These are phyloP conservation scores for Acanthis flammea DNA, from an alignment of 2,797 vertebrate genomes.

Conservation along the genomic window DNA sequence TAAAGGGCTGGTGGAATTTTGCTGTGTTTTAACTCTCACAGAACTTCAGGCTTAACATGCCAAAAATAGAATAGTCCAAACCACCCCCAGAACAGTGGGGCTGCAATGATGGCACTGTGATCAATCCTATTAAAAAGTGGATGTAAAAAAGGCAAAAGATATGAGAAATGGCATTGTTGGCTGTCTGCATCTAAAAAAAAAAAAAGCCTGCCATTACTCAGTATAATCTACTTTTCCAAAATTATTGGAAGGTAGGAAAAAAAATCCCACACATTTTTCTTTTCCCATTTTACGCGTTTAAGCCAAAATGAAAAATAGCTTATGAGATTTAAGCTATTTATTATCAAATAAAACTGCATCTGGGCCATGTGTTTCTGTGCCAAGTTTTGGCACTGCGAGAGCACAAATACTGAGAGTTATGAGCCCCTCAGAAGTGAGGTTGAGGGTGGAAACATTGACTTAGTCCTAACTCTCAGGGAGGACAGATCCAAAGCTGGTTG, in stretches of 20 bases:
- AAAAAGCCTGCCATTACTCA: neutral
- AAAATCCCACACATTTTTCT: neutral
- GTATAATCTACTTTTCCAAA: neutral
- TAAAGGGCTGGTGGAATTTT: neutral
- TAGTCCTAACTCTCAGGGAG: neutral
- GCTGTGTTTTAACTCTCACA: neutral
- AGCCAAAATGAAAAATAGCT: neutral
- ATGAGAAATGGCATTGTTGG: neutral
- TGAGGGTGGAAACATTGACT: constrained; percentile 29
- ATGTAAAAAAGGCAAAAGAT: neutral
- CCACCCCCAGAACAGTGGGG: neutral
- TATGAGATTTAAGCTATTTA: constrained; percentile 47
- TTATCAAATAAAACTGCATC: constrained; percentile 46
- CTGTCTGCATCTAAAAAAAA: neutral
- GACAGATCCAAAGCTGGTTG: neutral
- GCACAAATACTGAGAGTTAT: neutral
- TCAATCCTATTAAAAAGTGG: neutral
- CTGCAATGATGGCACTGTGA: rapidly evolving
- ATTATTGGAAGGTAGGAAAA: neutral
- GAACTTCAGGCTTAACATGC: neutral
- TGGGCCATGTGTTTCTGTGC: neutral
- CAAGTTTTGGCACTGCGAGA: neutral
- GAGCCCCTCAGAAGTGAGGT: neutral
- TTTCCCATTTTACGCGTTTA: neutral
- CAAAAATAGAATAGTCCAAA: rapidly evolving